phyloP scores from a whole-genome alignment of 2,113 vertebrate genomes.

The Clarias macrocephalus region DNA sequence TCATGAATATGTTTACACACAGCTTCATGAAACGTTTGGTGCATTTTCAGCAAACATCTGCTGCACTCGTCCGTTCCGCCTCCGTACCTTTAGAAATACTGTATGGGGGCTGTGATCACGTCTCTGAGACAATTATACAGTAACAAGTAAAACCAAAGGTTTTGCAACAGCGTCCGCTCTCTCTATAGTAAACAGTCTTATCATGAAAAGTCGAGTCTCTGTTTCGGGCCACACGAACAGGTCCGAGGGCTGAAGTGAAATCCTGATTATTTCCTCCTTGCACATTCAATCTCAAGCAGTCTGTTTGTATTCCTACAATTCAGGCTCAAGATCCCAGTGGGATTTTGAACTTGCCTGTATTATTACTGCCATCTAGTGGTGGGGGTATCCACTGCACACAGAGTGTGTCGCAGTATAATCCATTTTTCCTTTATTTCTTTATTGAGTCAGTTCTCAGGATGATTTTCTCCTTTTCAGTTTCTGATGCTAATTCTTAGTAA shows the following conservation, averaged over 20 bases:
- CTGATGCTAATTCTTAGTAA: no score
- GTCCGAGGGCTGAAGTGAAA: not conserved
- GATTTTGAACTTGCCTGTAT: not conserved
- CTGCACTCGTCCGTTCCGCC: not conserved
- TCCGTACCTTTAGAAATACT: not conserved
- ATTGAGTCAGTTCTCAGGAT: not conserved
- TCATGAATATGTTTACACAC: not conserved
- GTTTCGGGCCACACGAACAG: not conserved
- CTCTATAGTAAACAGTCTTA: not conserved
- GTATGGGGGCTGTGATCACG: not conserved
- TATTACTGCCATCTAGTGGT: not conserved
- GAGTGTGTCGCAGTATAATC: not conserved
- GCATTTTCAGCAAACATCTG: not conserved
- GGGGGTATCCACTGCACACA: not conserved
- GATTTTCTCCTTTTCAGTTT: not conserved
- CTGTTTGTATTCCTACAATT: not conserved
- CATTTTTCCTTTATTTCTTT: not conserved
- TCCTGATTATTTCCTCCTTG: not conserved
- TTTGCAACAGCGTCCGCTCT: not conserved
- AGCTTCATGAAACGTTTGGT: not conserved
- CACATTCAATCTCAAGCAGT: not conserved
- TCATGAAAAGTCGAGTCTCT: not conserved
- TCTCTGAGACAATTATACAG: not conserved
- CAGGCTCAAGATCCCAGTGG: no score
- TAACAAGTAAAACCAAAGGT: not conserved